These are phyloP conservation scores for Heliconius aoede DNA, from an alignment of 2,888 invertebrate species.

Conservation along the genomic window DNA sequence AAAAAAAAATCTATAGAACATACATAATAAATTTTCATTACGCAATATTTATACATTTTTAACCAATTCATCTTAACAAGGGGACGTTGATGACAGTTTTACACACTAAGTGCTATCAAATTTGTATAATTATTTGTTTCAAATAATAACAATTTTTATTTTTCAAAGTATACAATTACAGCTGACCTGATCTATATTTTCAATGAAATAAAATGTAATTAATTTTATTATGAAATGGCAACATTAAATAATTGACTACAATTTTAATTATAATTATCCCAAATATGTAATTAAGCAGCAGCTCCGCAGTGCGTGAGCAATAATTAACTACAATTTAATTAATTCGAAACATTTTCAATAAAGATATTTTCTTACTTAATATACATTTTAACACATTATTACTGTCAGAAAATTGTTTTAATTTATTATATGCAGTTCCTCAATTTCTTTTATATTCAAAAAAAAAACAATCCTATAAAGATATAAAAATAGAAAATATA, in stretches of 20 bases:
- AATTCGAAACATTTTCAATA: conserved; percentile 3
- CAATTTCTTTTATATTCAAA: not conserved
- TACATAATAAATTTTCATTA: not conserved
- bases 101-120: too few relatives aligned
- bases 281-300: conserved; percentile 13
- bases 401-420: too few relatives aligned
- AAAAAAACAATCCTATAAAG: not conserved
- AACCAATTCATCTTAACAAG: too few relatives aligned
- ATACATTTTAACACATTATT: not conserved
- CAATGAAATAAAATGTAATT: not conserved
- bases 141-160: too few relatives aligned
- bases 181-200: not conserved
- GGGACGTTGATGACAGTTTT: too few relatives aligned
- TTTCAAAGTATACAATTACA: not conserved
- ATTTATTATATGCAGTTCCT: too few relatives aligned
- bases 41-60: too few relatives aligned
- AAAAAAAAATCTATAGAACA: not conserved
- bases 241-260: not conserved
- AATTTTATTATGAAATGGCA: not conserved
- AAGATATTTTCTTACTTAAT: not conserved
- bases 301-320: conserved; percentile 5
- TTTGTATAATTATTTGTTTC: too few relatives aligned
- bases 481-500: too few relatives aligned
- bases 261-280: conserved; percentile 5
- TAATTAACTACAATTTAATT: conserved; percentile 12